Percentiles rank a stretch among this genome's conserved stretches.
These are phyloP conservation scores for Ochotona curzoniae DNA, from an alignment of 2,113 vertebrate genomes.

Conservation along the genomic window DNA sequence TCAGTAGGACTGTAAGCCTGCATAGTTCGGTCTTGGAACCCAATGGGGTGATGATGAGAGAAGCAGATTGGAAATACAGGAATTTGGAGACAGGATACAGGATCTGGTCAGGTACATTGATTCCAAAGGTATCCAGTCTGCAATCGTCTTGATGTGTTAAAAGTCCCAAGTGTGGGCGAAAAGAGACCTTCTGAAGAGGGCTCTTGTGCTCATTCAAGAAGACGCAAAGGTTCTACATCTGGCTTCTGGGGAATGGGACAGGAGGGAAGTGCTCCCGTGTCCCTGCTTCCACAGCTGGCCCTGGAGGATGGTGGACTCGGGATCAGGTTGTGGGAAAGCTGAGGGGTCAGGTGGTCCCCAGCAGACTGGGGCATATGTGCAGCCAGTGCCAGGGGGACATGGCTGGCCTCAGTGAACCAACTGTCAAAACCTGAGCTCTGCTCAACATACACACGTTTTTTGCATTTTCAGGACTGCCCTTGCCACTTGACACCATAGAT, in stretches of 20 bases:
- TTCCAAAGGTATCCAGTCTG: background rate
- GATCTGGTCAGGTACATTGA: background rate
- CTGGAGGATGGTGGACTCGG: accelerated
- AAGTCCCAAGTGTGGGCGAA: background rate
- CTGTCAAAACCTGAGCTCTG: accelerated
- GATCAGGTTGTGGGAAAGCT: accelerated
- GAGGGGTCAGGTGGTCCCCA: accelerated
- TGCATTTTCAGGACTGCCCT: too few species aligned
- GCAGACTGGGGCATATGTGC: accelerated
- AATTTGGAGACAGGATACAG: background rate
- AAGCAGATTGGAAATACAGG: background rate
- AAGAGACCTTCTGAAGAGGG: background rate
- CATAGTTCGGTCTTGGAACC: too few species aligned
- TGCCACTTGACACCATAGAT: too few species aligned
- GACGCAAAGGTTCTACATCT: too few species aligned
- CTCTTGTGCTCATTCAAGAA: too few species aligned
- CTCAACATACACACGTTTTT: accelerated
- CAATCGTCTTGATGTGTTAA: background rate
- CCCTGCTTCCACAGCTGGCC: background rate
- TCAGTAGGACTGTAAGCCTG: background rate
- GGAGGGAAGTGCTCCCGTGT: background rate
- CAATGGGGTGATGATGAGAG: background rate
- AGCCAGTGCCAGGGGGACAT: accelerated
- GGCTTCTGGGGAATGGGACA: too few species aligned
- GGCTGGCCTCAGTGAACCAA: background rate